Percentiles rank a stretch among this genome's conserved stretches.
Evolutionary conservation across 2,113 vertebrate species (phyloP).

Genomic region (Bucco capensis): DNA sequence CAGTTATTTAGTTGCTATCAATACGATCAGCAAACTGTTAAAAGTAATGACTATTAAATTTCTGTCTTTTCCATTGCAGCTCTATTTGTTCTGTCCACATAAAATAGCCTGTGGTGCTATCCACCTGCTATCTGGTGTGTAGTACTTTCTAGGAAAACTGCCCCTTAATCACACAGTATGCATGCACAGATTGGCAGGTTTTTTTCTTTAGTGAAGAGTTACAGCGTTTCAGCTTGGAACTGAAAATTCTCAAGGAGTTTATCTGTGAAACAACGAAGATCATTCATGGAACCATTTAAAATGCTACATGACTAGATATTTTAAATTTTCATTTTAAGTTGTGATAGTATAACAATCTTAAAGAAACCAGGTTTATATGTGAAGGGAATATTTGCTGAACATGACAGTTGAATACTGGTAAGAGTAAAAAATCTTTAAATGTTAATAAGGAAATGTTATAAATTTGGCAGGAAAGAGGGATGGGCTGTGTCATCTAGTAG

Average conservation of each 20-base stretch:
- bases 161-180: not conserved
- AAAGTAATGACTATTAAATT: not conserved
- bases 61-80: not conserved
- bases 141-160: not conserved
- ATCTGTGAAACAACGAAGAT: not conserved
- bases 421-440: not conserved
- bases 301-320: not conserved
- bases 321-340: not conserved
- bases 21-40: not conserved
- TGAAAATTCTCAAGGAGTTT: not conserved
- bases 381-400: not conserved
- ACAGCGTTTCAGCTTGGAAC: rapidly evolving
- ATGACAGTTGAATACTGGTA: not conserved
- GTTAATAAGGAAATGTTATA: not conserved
- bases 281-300: not conserved
- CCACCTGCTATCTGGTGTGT: not conserved
- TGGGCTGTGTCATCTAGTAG: not conserved
- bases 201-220: not conserved
- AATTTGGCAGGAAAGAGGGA: not conserved
- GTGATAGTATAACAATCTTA: not conserved
- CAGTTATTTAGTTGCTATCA: not conserved
- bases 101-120: not conserved
- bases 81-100: not conserved
- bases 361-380: not conserved
- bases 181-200: rapidly evolving